Evolutionary conservation across 2,113 vertebrate genomes (phyloP), one percentile per base, ranked within the genome.

Genomic region (Nycticebus coucang): DNA sequence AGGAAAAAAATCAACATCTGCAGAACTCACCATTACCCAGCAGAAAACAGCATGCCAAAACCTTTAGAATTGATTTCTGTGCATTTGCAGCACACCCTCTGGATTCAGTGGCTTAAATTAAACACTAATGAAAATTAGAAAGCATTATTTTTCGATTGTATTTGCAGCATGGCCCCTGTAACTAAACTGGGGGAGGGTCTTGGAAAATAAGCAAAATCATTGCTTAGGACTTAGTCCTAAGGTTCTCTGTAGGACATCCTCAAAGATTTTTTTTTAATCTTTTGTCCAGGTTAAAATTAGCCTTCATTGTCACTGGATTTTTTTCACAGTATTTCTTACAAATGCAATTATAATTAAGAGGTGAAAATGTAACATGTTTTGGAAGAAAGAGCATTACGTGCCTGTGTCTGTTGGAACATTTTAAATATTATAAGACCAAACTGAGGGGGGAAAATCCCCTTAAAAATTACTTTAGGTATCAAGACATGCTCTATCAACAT

Each of bases 401-500:
- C 55, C 89, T 15, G 17, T 77, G 28, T 83, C 0, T 13, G 6
- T 64, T 41, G 50, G n/a, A 96, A 30, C 18, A 35, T 92, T 95
- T 96, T 0, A 0, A 81, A 75, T 50, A 69, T 74, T 75, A 92
- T 0, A 0, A 86, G 89, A 64, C 74, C 86, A 71, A 91, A 96
- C 22, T 5, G 22, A 28, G 9, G 72, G 62, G 0, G 3, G 28
- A 12, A 57, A 77, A n/a, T 71, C 60, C 19, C 55, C 33, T 66
- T 60, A 64, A 94, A 94, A 71, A 95, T 97, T 96, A 74, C 92
- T 97, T 97, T 97, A 98, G 77, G 50, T 92, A 81, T 89, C 37
- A 85, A 94, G 94, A 96, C 95, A 97, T 95, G 93, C 96, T 98
- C 92, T 98, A 98, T 97, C 95, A 97, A 97, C 94, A 95, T 92